phyloP scores from a whole-genome alignment of 1,140 invertebrate species.

The Semibalanus balanoides region DNA sequence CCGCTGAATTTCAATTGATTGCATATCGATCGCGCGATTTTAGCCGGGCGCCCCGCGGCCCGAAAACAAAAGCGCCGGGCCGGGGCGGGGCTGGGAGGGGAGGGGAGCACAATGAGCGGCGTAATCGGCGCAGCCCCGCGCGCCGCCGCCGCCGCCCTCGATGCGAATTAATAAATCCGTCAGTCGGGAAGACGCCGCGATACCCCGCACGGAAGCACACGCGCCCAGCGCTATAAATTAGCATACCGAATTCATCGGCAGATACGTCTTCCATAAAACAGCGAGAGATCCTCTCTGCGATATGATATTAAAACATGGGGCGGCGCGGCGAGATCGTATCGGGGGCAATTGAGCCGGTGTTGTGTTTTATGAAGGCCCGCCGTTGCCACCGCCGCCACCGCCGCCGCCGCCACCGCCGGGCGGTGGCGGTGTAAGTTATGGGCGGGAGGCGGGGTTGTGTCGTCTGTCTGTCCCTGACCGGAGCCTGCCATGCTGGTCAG shows the following conservation, averaged over 20 bases:
- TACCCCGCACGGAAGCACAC: not conserved
- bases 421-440: too few species aligned
- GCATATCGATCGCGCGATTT: not conserved
- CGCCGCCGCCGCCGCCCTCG: not conserved
- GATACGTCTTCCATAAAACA: constrained; percentile 1
- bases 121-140: not conserved
- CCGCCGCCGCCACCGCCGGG: too few species aligned
- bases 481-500: too few species aligned
- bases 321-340: not conserved
- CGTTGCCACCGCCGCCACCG: too few species aligned
- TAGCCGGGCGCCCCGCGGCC: not conserved
- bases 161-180: constrained; percentile 1
- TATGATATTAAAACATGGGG: constrained; percentile 2
- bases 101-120: not conserved
- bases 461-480: too few species aligned
- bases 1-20: not conserved
- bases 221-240: not conserved
- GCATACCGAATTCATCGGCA: not conserved
- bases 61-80: not conserved
- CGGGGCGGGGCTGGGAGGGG: too few species aligned
- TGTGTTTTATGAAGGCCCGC: not conserved
- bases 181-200: not conserved
- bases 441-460: too few species aligned
- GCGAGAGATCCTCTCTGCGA: not conserved
- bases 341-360: not conserved